Evolutionary conservation across 2,113 vertebrate genomes (phyloP), one percentile per base, ranked within the genome.

Genomic region (Ageneiosus marmoratus): DNA sequence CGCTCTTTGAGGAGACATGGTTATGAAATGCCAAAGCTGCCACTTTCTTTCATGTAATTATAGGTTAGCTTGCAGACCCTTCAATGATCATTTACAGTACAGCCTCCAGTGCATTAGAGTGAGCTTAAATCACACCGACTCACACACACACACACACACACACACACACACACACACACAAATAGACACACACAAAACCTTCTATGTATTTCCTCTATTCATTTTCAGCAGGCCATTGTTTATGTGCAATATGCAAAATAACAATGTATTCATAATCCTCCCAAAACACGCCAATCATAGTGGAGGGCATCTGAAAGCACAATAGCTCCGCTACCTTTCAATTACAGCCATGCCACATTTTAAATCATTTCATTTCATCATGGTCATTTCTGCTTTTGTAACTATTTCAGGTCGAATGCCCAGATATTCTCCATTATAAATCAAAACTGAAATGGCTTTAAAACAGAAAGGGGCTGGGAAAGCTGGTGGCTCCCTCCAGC

Each of bases 1-100:
- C 96, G 94, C 95, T 96, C 96, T 97, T 96, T 95, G 96, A 99
- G 97, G 96, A 98, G 95, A 96, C 94, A 95, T 95, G 96, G 95
- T 96, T 96, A 96, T 96, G 95, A 98, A 99, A 99, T 99, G 97
- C 97, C 98, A 98, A 96, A 97, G 96, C 97, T 99, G 97, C 97
- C 97, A 98, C 96, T 98, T 98, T 97, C 97, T 96, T 95, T 96
- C 93, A 96, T 96, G 96, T 99, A 99, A 99, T 99, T 98, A 99
- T 95, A 97, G 98, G 97, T 97, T 99, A 98, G 97, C 97, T 99
- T 97, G 96, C 98, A 97, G 96, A 92, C 96, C 96, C 96, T 96
- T 97, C 96, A 97, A 96, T 97, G 96, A 98, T 99, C 97, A 97
- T 98, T 98, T 97, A 97, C 96, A 96, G 96, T 95, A 94, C 96